Conservation (phyloP, 2,113 vertebrate genomes). For the Cyprinus carpio region DNA sequence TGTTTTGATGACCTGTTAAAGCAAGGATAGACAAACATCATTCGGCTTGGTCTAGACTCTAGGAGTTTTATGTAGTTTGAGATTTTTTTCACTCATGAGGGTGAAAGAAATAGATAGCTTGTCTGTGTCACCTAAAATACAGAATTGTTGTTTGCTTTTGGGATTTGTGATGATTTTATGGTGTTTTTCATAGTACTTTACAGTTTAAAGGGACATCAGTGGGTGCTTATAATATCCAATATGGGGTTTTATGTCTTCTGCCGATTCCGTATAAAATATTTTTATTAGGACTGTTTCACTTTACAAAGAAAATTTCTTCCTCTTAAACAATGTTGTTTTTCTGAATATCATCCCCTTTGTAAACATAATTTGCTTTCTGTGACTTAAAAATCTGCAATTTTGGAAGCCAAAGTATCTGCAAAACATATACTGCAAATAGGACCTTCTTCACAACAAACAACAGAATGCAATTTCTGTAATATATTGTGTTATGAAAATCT, state of each 20-base stretch:
- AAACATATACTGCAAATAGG: too few species aligned
- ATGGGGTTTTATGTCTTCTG: not conserved
- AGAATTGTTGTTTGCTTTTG: not conserved
- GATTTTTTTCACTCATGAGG: not conserved
- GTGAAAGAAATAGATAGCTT: not conserved
- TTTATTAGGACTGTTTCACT: not conserved
- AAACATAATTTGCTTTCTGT: too few species aligned
- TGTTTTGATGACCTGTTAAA: constrained; percentile 3
- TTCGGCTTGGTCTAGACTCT: not conserved
- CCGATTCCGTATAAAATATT: not conserved
- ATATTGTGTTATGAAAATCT: too few species aligned
- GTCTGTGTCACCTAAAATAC: not conserved
- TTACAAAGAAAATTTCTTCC: not conserved
- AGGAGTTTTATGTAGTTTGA: not conserved
- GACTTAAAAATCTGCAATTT: too few species aligned
- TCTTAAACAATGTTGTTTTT: not conserved
- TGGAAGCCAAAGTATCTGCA: too few species aligned
- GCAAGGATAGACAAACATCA: not conserved
- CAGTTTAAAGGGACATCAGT: not conserved
- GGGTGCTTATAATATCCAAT: constrained; percentile 1
- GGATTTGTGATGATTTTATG: too few species aligned
- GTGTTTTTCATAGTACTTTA: not conserved
- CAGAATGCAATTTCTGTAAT: too few species aligned
- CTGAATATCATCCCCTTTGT: too few species aligned
- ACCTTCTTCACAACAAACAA: too few species aligned